Percentiles rank a stretch among this genome's conserved stretches.
These are phyloP conservation scores for Drosophila arizonae DNA, from an alignment of 1,140 invertebrate genomes.

Conservation along the genomic window DNA sequence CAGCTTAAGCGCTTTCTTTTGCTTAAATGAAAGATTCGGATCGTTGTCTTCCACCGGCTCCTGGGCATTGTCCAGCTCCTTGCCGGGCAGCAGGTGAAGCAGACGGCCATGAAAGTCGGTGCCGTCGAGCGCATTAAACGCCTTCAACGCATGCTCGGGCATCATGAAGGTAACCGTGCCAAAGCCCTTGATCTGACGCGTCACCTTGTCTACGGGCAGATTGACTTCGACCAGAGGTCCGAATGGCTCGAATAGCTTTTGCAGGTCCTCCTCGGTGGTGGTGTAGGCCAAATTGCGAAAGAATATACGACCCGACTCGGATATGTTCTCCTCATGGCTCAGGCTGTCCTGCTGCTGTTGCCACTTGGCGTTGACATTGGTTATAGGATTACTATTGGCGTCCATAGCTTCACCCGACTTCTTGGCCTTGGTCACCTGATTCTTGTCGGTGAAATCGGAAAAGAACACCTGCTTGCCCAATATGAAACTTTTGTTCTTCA, in stretches of 20 bases:
- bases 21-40: conserved; percentile 89
- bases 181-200: conserved; percentile 95
- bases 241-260: conserved; percentile 92
- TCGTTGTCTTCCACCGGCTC: conserved; percentile 84
- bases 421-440: conserved; percentile 82
- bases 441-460: conserved; percentile 85
- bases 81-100: conserved; percentile 96
- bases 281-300: conserved; percentile 96
- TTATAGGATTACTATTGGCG: conserved; percentile 12
- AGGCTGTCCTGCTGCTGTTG: conserved; percentile 88
- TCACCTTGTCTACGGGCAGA: conserved; percentile 93
- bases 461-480: conserved; percentile 88
- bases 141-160: conserved; percentile 96
- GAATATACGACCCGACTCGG: conserved; percentile 96
- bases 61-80: conserved; percentile 84
- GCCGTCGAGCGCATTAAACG: conserved; percentile 94
- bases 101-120: conserved; percentile 94
- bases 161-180: conserved; percentile 96
- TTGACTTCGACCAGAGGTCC: conserved; percentile 94
- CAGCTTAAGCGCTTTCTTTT: conserved; percentile 91
- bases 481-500: conserved; percentile 94
- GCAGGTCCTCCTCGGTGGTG: conserved; percentile 94
- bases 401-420: conserved; percentile 63
- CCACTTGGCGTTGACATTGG: conserved; percentile 84
- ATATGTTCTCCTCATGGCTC: conserved; percentile 91